Evolutionary conservation across 2,797 vertebrate genomes (phyloP).

Genomic region (Sylvilagus floridanus): DNA sequence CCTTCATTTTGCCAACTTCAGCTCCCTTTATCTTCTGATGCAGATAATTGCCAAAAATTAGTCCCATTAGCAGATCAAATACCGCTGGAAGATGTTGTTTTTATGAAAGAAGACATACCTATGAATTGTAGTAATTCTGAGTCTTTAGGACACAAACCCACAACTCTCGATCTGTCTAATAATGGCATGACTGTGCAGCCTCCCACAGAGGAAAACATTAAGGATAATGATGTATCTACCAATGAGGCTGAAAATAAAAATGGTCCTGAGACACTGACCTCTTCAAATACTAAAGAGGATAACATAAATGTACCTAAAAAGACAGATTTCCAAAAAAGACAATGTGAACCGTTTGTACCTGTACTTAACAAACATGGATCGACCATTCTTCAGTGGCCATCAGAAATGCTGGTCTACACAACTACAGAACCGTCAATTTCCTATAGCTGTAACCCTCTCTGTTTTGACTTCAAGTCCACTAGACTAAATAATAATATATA

Average conservation of each 20-base stretch:
- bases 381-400: constrained; percentile 94
- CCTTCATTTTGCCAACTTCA: constrained; percentile 81
- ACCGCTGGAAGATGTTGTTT: background rate
- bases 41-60: constrained; percentile 27
- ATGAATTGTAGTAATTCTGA: background rate
- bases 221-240: background rate
- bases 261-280: constrained; percentile 49
- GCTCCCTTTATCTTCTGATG: constrained; percentile 36
- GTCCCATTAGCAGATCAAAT: constrained; percentile 3
- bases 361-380: constrained; percentile 92
- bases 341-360: constrained; percentile 89
- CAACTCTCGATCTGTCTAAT: background rate
- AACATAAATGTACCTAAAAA: constrained; percentile 68
- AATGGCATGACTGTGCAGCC: constrained; percentile 58
- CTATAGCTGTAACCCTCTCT: constrained; percentile 94
- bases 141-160: background rate
- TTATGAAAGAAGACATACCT: constrained; percentile 53
- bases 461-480: constrained; percentile 92
- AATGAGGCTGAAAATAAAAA: constrained; percentile 75
- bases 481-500: constrained; percentile 82
- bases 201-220: constrained; percentile 61
- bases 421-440: constrained; percentile 91
- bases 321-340: constrained; percentile 78
- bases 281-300: constrained; percentile 69
- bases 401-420: constrained; percentile 94